These are phyloP conservation scores for Cabera pusaria DNA, from an alignment of 2,888 invertebrate genomes.

Conservation along the genomic window DNA sequence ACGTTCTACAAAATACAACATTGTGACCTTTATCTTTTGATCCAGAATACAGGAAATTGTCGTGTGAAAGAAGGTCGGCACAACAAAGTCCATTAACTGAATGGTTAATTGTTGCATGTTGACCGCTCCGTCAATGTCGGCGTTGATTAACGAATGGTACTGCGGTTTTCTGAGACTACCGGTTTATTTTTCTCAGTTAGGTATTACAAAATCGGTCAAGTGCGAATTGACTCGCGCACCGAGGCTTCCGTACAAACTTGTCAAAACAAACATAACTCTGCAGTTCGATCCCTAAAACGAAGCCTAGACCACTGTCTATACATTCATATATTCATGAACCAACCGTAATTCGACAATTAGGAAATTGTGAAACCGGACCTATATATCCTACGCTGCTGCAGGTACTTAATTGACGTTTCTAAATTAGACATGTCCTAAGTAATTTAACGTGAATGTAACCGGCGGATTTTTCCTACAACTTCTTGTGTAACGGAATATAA, in stretches of 20 bases:
- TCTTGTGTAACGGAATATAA: no score
- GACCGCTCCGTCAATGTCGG: slow-evolving; percentile 28
- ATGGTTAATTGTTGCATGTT: slow-evolving; percentile 3
- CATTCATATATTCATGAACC: no score
- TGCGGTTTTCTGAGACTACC: slow-evolving; percentile 16
- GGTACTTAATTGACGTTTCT: background rate
- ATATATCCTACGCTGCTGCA: slow-evolving; percentile 5
- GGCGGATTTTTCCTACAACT: slow-evolving; percentile 9
- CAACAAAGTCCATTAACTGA: slow-evolving; percentile 15
- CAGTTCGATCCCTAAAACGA: no score
- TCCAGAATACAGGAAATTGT: slow-evolving; percentile 6
- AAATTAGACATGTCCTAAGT: slow-evolving; percentile 4
- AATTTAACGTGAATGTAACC: no score
- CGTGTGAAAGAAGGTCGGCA: slow-evolving; percentile 16
- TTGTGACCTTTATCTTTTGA: background rate
- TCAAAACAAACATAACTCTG: no score
- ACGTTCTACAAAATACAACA: no score
- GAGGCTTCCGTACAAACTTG: no score
- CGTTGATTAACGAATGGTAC: slow-evolving; percentile 26
- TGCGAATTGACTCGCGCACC: no score
- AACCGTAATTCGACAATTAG: no score
- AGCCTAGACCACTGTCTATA: no score
- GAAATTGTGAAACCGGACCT: slow-evolving; percentile 16
- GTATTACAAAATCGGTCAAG: no score
- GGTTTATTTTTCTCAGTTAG: no score